phyloP scores from a whole-genome alignment of 2,797 vertebrate genomes.

The Holocentrus rufus region DNA sequence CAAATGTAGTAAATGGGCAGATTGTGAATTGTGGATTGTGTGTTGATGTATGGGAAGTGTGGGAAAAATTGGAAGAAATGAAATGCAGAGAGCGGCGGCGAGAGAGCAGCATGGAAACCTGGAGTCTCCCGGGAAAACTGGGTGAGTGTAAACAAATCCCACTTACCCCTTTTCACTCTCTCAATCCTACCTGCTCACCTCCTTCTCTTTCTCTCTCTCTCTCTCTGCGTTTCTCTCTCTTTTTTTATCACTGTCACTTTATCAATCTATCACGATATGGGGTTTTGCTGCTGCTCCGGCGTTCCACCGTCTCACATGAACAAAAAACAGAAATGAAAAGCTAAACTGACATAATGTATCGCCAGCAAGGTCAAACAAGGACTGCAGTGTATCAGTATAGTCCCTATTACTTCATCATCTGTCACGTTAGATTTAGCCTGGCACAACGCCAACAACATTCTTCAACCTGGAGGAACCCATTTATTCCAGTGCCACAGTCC shows the following conservation, averaged over 20 bases:
- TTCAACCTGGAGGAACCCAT: slow-evolving; percentile 6
- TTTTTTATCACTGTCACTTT: slow-evolving; percentile 36
- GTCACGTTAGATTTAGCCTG: slow-evolving; percentile 53
- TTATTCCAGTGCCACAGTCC: background rate
- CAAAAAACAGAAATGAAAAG: slow-evolving; percentile 51
- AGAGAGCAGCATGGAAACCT: too few species aligned
- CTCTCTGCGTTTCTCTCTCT: slow-evolving; percentile 28
- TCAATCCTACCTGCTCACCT: background rate
- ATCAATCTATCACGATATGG: background rate
- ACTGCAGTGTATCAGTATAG: slow-evolving; percentile 41
- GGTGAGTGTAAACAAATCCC: slow-evolving; percentile 16
- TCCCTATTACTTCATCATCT: slow-evolving; percentile 50
- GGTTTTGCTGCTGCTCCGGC: slow-evolving; percentile 32
- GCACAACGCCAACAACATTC: slow-evolving; percentile 42
- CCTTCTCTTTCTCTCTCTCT: background rate
- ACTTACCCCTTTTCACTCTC: background rate
- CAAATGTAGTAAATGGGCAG: too few species aligned
- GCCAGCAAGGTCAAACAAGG: slow-evolving; percentile 63
- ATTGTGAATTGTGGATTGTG: too few species aligned
- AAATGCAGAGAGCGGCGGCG: too few species aligned
- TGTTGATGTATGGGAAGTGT: too few species aligned
- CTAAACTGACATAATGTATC: slow-evolving; percentile 48
- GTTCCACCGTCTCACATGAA: slow-evolving; percentile 47
- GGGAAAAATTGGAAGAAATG: too few species aligned
- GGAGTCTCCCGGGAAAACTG: too few species aligned